These are phyloP conservation scores for Pogonocherus hispidulus DNA, from an alignment of 2,888 invertebrate species.

Conservation along the genomic window DNA sequence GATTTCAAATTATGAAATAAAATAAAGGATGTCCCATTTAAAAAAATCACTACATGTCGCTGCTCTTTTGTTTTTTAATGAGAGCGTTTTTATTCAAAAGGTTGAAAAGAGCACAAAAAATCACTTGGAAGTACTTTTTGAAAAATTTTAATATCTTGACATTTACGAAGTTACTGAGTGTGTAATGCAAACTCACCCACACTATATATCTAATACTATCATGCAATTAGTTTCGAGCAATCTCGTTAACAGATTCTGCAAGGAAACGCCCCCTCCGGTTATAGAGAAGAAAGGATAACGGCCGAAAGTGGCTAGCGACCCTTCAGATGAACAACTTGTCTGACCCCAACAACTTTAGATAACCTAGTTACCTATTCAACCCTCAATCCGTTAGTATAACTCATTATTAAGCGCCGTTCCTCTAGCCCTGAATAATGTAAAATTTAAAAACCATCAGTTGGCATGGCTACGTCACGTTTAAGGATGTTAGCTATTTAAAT, in stretches of 20 bases:
- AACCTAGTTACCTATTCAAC: constrained; percentile 2
- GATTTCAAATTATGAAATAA: no score
- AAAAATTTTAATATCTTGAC: no score
- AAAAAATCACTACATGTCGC: no score
- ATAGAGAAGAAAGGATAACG: constrained; percentile 35
- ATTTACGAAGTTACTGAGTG: no score
- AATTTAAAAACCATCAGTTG: not conserved
- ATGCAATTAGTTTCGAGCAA: constrained; percentile 34
- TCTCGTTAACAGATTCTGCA: constrained; percentile 38
- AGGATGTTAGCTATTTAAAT: constrained; percentile 1
- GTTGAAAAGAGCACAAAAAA: no score
- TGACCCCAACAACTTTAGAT: constrained; percentile 4
- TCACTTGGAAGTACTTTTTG: no score
- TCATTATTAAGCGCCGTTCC: constrained; percentile 16
- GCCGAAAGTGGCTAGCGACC: constrained; percentile 40
- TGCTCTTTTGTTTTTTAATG: no score
- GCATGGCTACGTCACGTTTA: not conserved
- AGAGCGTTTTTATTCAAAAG: no score
- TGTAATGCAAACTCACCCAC: no score
- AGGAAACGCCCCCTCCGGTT: constrained; percentile 37
- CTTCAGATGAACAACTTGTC: constrained; percentile 9
- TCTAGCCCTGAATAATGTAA: no score
- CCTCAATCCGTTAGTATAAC: not conserved
- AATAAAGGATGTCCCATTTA: no score
- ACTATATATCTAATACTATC: no score